These are phyloP conservation scores for Chlamydotis undulata DNA, from an alignment of 2,113 vertebrate genomes.

Conservation along the genomic window DNA sequence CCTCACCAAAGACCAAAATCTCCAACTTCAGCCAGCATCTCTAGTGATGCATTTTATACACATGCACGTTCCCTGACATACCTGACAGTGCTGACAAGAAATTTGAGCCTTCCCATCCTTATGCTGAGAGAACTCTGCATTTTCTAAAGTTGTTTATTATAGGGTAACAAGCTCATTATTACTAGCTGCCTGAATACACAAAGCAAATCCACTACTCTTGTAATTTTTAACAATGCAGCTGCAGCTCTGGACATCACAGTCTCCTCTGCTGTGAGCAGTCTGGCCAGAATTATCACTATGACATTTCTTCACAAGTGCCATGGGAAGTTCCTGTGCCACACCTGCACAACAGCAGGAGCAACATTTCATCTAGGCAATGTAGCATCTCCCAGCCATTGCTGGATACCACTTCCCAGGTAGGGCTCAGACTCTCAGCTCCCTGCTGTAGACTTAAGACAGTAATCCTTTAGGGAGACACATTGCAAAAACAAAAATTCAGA, in stretches of 20 bases:
- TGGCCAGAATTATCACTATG: background rate
- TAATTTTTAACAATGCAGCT: background rate
- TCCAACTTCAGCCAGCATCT: background rate
- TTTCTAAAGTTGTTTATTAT: background rate
- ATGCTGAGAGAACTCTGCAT: background rate
- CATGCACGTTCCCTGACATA: background rate
- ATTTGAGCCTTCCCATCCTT: background rate
- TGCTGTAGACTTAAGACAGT: background rate
- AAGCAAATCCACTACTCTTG: background rate
- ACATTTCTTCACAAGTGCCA: background rate
- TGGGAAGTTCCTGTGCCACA: background rate
- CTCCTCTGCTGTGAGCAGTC: background rate
- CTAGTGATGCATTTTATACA: background rate
- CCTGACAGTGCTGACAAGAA: background rate
- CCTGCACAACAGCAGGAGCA: background rate
- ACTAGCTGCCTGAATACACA: background rate
- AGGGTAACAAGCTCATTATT: background rate
- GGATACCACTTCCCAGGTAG: background rate
- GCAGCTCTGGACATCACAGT: background rate
- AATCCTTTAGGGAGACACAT: background rate
- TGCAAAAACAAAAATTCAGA: background rate
- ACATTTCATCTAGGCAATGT: background rate
- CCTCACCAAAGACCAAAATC: background rate
- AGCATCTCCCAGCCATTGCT: background rate
- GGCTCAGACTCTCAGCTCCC: background rate